Conservation (phyloP, 2,888 invertebrate species). For the Epirrita christyi region DNA sequence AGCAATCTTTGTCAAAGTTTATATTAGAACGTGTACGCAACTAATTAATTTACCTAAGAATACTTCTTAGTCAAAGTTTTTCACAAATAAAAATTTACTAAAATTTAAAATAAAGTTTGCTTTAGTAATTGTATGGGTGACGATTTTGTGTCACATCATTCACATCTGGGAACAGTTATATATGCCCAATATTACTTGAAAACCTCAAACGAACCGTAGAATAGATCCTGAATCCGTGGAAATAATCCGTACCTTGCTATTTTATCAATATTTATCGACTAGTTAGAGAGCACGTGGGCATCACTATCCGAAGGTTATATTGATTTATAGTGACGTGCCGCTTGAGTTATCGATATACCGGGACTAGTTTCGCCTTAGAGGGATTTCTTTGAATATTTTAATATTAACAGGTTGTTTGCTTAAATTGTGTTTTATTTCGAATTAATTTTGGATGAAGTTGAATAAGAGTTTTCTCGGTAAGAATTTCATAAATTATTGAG, state of each 20-base stretch:
- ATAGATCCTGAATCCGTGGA: conserved; percentile 17
- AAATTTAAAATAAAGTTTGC: background rate
- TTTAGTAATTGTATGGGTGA: too few relatives aligned
- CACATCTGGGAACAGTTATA: too few relatives aligned
- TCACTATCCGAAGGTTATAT: conserved; percentile 74
- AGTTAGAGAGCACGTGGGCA: conserved; percentile 74
- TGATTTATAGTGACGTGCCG: conserved; percentile 79
- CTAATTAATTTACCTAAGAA: too few relatives aligned
- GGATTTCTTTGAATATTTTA: conserved; percentile 47
- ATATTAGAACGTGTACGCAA: too few relatives aligned
- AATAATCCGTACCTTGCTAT: conserved; percentile 11
- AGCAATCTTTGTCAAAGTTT: too few relatives aligned
- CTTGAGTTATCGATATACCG: conserved; percentile 79
- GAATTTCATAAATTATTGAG: too few relatives aligned
- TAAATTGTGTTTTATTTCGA: conserved; percentile 13
- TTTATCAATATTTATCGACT: conserved; percentile 71
- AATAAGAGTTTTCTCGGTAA: too few relatives aligned
- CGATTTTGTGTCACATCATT: too few relatives aligned
- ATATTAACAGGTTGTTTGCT: conserved; percentile 36
- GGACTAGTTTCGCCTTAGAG: conserved; percentile 50
- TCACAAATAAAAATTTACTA: too few relatives aligned
- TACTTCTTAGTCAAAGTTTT: too few relatives aligned
- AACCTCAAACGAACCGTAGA: conserved; percentile 47
- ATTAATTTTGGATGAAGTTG: conserved; percentile 19
- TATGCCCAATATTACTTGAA: conserved; percentile 2